Evolutionary conservation across 2,797 vertebrate genomes (phyloP).

Genomic region (Otus scops): DNA sequence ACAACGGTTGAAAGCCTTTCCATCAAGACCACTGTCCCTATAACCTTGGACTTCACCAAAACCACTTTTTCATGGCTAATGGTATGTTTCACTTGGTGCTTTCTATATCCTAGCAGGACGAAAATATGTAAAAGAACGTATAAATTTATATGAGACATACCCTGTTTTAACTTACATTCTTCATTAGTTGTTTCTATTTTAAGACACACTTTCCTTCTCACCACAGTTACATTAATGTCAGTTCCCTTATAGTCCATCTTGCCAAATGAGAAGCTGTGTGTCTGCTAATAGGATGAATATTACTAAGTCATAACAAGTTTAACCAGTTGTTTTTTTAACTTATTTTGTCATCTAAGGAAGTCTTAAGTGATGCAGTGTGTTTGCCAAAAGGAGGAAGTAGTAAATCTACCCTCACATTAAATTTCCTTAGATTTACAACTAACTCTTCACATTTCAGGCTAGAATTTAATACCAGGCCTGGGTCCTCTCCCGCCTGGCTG

Average conservation of each 20-base stretch:
- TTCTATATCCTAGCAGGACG: background rate
- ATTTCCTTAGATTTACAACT: background rate
- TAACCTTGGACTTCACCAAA: background rate
- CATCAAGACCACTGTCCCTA: background rate
- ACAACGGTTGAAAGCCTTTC: background rate
- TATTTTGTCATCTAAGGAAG: slow-evolving; percentile 2
- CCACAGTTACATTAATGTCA: background rate
- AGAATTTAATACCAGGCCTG: background rate
- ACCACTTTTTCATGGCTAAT: background rate
- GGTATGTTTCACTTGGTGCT: background rate
- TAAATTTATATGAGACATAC: background rate
- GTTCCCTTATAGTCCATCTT: background rate
- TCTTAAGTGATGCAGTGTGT: background rate
- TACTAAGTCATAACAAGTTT: background rate
- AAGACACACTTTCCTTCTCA: background rate
- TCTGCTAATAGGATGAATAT: background rate
- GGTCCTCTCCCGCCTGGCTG: background rate
- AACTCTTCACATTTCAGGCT: background rate
- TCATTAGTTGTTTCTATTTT: background rate
- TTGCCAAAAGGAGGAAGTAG: background rate
- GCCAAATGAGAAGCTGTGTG: background rate
- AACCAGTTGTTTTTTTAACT: background rate
- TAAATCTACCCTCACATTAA: background rate
- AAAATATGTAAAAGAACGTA: background rate
- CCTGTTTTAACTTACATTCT: background rate